These are phyloP conservation scores for Mythimna loreyi DNA, from an alignment of 2,888 invertebrate species.

Conservation along the genomic window DNA sequence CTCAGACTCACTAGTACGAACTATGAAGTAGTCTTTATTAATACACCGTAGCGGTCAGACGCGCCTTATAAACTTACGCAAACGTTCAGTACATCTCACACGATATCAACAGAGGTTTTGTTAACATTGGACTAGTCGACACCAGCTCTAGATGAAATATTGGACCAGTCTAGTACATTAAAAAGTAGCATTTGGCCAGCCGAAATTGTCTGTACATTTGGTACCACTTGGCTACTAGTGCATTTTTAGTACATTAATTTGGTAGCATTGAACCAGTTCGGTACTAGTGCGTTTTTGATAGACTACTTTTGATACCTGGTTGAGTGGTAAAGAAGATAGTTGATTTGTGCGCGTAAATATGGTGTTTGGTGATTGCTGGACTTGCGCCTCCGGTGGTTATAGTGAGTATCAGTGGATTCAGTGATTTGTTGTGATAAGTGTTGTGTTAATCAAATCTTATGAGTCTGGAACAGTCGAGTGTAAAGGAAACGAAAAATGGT, in stretches of 20 bases:
- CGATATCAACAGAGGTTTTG: neutral
- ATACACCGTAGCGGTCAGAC: constrained; percentile 77
- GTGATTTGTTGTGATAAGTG: constrained; percentile 5
- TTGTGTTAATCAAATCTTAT: neutral
- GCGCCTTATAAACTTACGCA: constrained; percentile 46
- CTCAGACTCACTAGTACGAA: constrained; percentile 65
- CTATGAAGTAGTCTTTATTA: constrained; percentile 83
- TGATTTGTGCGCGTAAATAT: constrained; percentile 61
- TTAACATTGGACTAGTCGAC: neutral
- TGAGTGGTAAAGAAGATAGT: neutral
- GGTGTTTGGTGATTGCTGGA: constrained; percentile 87
- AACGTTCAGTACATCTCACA: constrained; percentile 6
- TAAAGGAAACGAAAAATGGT: no score
- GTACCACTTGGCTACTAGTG: neutral
- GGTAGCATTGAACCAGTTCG: neutral
- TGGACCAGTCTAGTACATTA: neutral
- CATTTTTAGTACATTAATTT: neutral
- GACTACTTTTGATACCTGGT: neutral
- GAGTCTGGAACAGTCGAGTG: no score
- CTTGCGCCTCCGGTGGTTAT: constrained; percentile 78
- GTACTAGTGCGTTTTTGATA: neutral
- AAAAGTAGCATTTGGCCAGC: neutral
- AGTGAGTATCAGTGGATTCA: constrained; percentile 29
- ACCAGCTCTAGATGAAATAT: neutral
- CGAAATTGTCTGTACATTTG: neutral